Evolutionary conservation across 2,113 vertebrate genomes (phyloP), one percentile per base, ranked within the genome.

Genomic region (Eidolon helvum): DNA sequence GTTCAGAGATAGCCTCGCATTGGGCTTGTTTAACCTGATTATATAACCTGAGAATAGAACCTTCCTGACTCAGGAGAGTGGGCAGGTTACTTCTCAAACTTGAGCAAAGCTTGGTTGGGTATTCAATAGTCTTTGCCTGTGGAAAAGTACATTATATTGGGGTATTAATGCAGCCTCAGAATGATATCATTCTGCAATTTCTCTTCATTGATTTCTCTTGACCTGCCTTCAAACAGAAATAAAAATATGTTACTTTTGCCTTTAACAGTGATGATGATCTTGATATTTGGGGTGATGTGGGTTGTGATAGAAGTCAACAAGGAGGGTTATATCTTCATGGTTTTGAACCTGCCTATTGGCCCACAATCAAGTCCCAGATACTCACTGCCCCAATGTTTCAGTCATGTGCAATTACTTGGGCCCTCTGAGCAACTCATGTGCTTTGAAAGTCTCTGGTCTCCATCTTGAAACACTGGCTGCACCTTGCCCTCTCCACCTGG

Each of bases 101-200:
- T 28, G 18, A 40, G 1, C 4, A 43, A 87, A 19, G 4, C 68
- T 77, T 53, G 7, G 10, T 77, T 53, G 7, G 10, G 1, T 86
- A 15, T 10, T 61, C 15, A 7, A 6, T 16, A 9, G 8, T n/a
- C 22, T 89, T 80, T 59, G 50, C 22, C 10, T 30, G 18, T 18
- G 14, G 11, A n/a, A 33, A 85, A 0, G 2, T 10, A 6, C 40
- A 12, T 45, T 12, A 26, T 35, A 2, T 22, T n/a, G 0, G 50
- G 68, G 7, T n/a, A 59, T 43, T 79, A n/a, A 10, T 2, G 2
- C 8, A 68, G 53, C 40, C 61, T 92, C 24, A 24, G 1, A 3
- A 82, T 10, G 7, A 48, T 7, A 30, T 15, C 26, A 40, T 55
- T 84, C 28, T 87, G 22, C 33, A 26, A 0, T 63, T 74, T 88